Conservation (phyloP, 2,797 vertebrate species). For the Neomorphus geoffroyi region DNA sequence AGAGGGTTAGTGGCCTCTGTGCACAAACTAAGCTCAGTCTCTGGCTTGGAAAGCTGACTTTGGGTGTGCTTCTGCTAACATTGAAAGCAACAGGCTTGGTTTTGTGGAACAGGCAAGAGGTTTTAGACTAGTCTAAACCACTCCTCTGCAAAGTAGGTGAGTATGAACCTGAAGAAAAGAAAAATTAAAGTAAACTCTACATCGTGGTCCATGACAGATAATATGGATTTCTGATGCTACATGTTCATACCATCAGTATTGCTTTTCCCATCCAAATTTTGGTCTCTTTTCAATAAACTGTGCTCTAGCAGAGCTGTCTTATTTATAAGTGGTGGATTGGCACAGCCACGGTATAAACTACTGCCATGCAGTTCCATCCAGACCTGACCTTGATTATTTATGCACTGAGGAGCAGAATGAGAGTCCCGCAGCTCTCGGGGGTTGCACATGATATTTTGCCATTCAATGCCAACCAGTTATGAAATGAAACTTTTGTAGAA, state of each 20-base stretch:
- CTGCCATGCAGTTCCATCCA: background rate
- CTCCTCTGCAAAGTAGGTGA: background rate
- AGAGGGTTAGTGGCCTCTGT: background rate
- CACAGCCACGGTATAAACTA: background rate
- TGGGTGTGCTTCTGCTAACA: background rate
- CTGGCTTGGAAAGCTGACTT: background rate
- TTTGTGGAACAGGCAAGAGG: background rate
- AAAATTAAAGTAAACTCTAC: background rate
- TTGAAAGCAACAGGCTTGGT: background rate
- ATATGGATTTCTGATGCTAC: background rate
- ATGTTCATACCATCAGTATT: background rate
- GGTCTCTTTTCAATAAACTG: background rate
- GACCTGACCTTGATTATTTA: background rate
- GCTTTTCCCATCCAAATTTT: accelerated
- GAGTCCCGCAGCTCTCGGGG: background rate
- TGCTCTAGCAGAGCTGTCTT: background rate
- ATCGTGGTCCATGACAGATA: background rate
- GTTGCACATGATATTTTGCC: background rate
- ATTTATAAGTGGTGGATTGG: background rate
- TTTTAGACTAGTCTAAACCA: background rate
- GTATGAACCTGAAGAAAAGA: background rate
- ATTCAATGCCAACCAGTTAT: background rate
- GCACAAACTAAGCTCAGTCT: background rate
- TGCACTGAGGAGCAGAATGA: background rate
- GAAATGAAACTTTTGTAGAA: background rate